Evolutionary conservation across 2,888 invertebrate genomes (phyloP), one percentile per base, ranked within the genome.

Genomic region (Eurytoma adleriae): DNA sequence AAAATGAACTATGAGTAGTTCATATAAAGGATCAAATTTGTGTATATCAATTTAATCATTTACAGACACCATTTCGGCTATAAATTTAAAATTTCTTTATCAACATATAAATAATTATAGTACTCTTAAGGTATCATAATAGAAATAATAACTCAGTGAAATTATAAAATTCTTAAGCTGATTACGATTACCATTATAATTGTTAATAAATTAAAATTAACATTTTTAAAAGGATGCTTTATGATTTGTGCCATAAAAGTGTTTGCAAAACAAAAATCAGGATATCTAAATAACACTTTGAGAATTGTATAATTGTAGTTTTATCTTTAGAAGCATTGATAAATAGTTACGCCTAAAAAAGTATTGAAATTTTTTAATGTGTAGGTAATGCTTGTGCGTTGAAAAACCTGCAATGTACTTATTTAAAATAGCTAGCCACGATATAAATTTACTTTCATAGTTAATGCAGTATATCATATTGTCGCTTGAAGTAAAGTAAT

Each of bases 41-140:
- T 67, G 16, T 59, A 67, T 67, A 72, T 67, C 20, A 52, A 50
- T 16, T 59, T 79, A 79, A 69, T 79, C 75, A 79, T 70, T 75
- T 75, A 67, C 67, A 75, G 1, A 79, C 68, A 74, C 62, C 30
- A 59, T 75, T 62, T 10, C 13, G 3, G 13, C 54, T n/a, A 54
- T 16, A 54, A 16, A n/a, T 54, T 54, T 16, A 40, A 40, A 64
- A 64, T 30, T 3, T 27, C 62, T 30, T 62, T 40, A 12, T n/a
- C 3, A 30, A 62, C 16, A 48, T 12, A 3, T n/a, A 57, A 57
- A 18, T 64, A 40, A 64, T 64, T 5, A 27, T 2, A 64, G 40
- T 48, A 13, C 24, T 61, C 3, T 18, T 40, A 40, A 40, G 40
- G 40, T 64, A 62, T 30, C 16, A 4, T 40, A 30, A 54, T 16